Evolutionary conservation across 2,888 invertebrate genomes (phyloP), one percentile per base, ranked within the genome.

Genomic region (Podotricha telesiphe): DNA sequence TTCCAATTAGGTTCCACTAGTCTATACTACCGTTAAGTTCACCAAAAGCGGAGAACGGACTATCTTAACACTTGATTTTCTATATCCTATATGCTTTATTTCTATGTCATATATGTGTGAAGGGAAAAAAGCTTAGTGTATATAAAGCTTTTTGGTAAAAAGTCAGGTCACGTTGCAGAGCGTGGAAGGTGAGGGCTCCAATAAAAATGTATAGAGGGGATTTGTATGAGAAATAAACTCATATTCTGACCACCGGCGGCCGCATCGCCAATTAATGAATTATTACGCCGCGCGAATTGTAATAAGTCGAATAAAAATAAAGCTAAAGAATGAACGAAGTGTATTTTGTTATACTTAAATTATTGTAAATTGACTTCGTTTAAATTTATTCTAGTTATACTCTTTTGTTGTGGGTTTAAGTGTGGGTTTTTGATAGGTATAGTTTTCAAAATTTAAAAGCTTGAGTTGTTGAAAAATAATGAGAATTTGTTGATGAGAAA

Each of bases 201-300:
- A 91, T 92, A 92, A 90, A 92, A 91, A 91, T 92, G 91, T 91
- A 92, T 91, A 86, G 90, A 86, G 81, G 53, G 91, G 91, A 89
- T 91, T 90, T 89, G 87, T 84, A 80, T 79, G 80, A 78, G 78
- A 82, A 85, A 86, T 86, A 85, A 85, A 86, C 84, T 81, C 76
- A 77, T 79, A 78, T 79, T 77, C 76, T 73, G 73, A 77, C 75
- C 76, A 75, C 77, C 78, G 78, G 75, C 77, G 77, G 78, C 77
- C 80, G 78, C 81, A 80, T 78, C 79, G 81, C 82, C 88, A 88
- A 89, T 89, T 89, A 88, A 85, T 82, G 79, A 84, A 84, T 85
- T 85, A 87, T 83, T 85, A 80, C 79, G 74, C 64, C 68, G 61
- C 67, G 53, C 42, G 78, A 77, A 77, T 78, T 58, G 56, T 65